phyloP scores from a whole-genome alignment of 1,140 invertebrate species.

The Pinna nobilis region DNA sequence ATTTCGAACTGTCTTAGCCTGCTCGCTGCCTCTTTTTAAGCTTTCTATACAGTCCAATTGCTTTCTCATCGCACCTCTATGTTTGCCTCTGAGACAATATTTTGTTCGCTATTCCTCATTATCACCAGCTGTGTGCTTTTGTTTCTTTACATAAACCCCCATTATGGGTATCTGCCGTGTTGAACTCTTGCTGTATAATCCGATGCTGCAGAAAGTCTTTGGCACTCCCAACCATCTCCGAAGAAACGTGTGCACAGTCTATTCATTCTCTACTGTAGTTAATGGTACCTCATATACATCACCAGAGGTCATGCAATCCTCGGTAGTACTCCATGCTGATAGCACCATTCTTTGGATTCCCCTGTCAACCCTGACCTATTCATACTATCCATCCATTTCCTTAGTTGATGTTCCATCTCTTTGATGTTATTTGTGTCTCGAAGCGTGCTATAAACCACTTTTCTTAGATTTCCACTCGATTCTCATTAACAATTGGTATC shows the following conservation, averaged over 20 bases:
- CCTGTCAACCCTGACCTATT: slow-evolving; percentile 33
- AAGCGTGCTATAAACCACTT: slow-evolving; percentile 28
- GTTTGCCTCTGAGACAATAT: slow-evolving; percentile 21
- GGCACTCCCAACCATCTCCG: slow-evolving; percentile 25
- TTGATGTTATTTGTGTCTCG: slow-evolving; percentile 22
- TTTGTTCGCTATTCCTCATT: slow-evolving; percentile 22
- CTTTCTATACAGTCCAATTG: slow-evolving; percentile 13
- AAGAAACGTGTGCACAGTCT: slow-evolving; percentile 6
- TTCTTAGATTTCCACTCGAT: slow-evolving; percentile 25
- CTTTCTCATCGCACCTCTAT: slow-evolving; percentile 4
- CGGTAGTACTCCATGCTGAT: slow-evolving; percentile 33
- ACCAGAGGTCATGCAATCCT: slow-evolving; percentile 7
- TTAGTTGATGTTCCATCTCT: neutral
- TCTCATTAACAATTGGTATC: slow-evolving; percentile 8
- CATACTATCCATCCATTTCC: slow-evolving; percentile 29
- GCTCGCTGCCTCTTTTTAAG: slow-evolving; percentile 10
- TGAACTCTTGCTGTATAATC: slow-evolving; percentile 25
- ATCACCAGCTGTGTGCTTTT: slow-evolving; percentile 29
- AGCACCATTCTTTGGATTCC: slow-evolving; percentile 41
- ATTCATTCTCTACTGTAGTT: slow-evolving; percentile 16
- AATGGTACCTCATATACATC: slow-evolving; percentile 29
- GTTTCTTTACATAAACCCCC: slow-evolving; percentile 34
- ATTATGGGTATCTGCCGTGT: slow-evolving; percentile 21
- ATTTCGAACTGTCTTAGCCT: slow-evolving; percentile 24
- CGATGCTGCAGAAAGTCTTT: slow-evolving; percentile 22